Evolutionary conservation across 2,888 invertebrate species (phyloP).

Genomic region (Diarsia rubi): DNA sequence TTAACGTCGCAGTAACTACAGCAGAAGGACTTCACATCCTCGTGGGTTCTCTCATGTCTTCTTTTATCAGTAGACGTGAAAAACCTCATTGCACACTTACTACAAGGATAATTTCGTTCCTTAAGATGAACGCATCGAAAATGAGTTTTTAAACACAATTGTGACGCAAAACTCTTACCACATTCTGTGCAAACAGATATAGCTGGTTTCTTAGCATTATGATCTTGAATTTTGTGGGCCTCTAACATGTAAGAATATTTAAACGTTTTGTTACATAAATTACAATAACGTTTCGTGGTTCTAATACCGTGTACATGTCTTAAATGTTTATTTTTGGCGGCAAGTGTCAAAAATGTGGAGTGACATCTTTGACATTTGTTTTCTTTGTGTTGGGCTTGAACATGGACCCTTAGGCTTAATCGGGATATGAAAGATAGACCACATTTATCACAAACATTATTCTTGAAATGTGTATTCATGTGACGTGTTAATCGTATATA

Average conservation of each 20-base stretch:
- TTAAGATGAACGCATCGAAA: slow-evolving; percentile 72
- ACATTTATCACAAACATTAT: slow-evolving; percentile 77
- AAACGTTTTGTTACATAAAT: slow-evolving; percentile 70
- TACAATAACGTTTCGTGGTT: slow-evolving; percentile 60
- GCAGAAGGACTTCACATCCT: slow-evolving; percentile 68
- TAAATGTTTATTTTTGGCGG: slow-evolving; percentile 58
- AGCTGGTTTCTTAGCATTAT: slow-evolving; percentile 67
- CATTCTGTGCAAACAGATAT: slow-evolving; percentile 71
- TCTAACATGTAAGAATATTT: slow-evolving; percentile 67
- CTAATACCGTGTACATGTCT: slow-evolving; percentile 54
- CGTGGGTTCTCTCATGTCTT: slow-evolving; percentile 76
- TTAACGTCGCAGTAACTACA: slow-evolving; percentile 73
- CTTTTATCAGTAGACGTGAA: slow-evolving; percentile 74
- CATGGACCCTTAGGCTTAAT: slow-evolving; percentile 72
- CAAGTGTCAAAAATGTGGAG: slow-evolving; percentile 65
- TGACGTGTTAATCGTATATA: slow-evolving; percentile 73
- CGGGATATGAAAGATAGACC: slow-evolving; percentile 75
- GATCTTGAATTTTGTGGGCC: slow-evolving; percentile 71
- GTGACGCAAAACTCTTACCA: slow-evolving; percentile 69
- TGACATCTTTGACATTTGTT: slow-evolving; percentile 74
- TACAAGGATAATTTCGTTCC: slow-evolving; percentile 73
- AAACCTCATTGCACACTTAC: slow-evolving; percentile 72
- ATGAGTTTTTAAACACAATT: slow-evolving; percentile 72
- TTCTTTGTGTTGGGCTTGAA: slow-evolving; percentile 69
- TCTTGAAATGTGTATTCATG: slow-evolving; percentile 76